Evolutionary conservation across 2,888 invertebrate species (phyloP), one percentile per base, ranked within the genome.

Genomic region (Hypsopygia costalis): DNA sequence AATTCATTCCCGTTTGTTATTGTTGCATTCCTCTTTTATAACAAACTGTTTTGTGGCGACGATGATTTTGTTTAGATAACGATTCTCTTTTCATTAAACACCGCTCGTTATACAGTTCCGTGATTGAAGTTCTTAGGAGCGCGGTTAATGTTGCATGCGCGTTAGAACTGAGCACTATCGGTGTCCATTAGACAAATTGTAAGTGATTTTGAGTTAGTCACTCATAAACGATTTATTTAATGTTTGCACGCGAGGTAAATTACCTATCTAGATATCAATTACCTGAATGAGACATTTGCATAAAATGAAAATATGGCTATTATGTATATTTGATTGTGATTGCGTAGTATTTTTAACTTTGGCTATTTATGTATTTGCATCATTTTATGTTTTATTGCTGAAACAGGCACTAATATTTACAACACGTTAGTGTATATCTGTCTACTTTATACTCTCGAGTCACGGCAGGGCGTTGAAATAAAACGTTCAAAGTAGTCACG

Each of bases 1-100:
- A 73, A 74, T 73, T 69, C 74, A 70, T 67, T 67, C 70, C 75
- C 75, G 75, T 81, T 81, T 80, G 80, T 81, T 81, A 77, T 80
- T 78, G 71, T 74, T 67, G 67, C 62, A 73, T 76, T 72, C 71
- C 71, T 31, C 34, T 42, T 51, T 44, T 49, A 46, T 52, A 51
- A 51, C 51, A 52, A 51, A 51, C 44, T 48, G 22, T 50, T 55
- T 53, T 55, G 53, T 49, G 46, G 9, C 37, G 16, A 16, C 21
- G 32, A 25, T 9, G 11, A 22, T 21, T 9, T 16, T 11, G 16
- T 7, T 31, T 31, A 1, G 31, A 8, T 31, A 8, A 20, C 22
- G 22, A 16, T 8, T 12, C 27, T 28, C 11, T 38, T 38, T 28
- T 39, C 29, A 11, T 22, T 33, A 27, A 12, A 20, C n/a, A n/a